Conservation (phyloP, 2,888 invertebrate genomes). For the Tuberolachnus salignus region DNA sequence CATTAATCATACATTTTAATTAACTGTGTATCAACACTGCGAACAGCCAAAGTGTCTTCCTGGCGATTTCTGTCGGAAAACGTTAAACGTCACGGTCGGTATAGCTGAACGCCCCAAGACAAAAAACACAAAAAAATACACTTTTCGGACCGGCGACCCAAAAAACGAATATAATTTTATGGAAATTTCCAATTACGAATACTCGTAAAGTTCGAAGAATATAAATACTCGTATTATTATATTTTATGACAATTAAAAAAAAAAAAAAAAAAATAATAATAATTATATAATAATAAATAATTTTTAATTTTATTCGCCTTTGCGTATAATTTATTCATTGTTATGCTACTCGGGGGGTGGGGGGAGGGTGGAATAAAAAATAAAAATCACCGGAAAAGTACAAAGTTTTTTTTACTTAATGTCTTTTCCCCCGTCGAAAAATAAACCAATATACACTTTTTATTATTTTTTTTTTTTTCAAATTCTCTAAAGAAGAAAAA, state of each 20-base stretch:
- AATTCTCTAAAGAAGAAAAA: neutral
- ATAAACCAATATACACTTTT: too few species aligned
- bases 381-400: slow-evolving; percentile 5
- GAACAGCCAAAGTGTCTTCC: too few species aligned
- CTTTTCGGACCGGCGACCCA: neutral
- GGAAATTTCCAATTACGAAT: slow-evolving; percentile 2
- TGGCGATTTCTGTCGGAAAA: too few species aligned
- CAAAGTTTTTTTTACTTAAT: neutral
- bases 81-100: too few species aligned
- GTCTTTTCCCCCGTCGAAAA: too few species aligned
- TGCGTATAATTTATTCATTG: slow-evolving; percentile 15
- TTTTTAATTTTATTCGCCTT: slow-evolving; percentile 5
- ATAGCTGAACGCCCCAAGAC: too few species aligned
- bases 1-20: too few species aligned
- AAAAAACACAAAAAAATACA: neutral
- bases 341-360: neutral
- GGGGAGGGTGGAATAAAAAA: slow-evolving; percentile 1
- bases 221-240: too few species aligned
- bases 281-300: neutral
- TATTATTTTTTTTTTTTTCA: too few species aligned
- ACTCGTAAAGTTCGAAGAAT: neutral
- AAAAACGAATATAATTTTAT: neutral
- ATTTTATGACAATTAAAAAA: too few species aligned
- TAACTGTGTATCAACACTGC: too few species aligned
- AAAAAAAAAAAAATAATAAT: too few species aligned